Base-by-base conservation (phyloP, 2,888 invertebrate species). In the Hipparchia semele region DNA sequence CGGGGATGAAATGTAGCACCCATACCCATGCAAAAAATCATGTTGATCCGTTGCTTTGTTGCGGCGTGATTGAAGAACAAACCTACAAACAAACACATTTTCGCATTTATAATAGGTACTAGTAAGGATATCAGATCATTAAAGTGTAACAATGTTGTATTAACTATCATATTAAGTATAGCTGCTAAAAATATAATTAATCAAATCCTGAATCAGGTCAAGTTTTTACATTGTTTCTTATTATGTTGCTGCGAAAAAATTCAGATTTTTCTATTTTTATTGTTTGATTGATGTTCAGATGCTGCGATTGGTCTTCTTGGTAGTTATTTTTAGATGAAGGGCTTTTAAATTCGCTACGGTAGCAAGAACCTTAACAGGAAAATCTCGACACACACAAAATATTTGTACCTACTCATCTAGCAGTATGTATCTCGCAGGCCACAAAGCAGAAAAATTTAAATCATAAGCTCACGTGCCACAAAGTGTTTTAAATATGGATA, bases 231-330 rank as follows among this genome's bases (percentile, higher is more conserved):
- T 59, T 23, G 46, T 8, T 68, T 46, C 68, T 70, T 68, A 73
- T 68, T 49, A 61, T 49, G 49, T 58, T n/a, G 61, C 67, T 56
- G n/a, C 5, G 45, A 46, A 68, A 23, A 13, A 39, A 64, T 51
- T 72, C 45, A 12, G 9, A 53, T 12, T 54, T 54, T n/a, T 72
- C 71, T 78, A 75, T 79, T 80, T 79, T 79, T 78, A 78, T 77
- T 76, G 69, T 77, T 77, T 79, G 79, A 80, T 79, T 79, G 78
- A 78, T 81, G 79, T 64, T 65, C 68, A 61, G 54, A 64, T 69
- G 71, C 65, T 65, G 70, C 59, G 45, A 64, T 53, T 69, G n/a
- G 59, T 54, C 7, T 68, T 72, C 56, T 72, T 68, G 46, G 33
- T 33, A 58, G 59, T 64, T 73, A 59, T 64, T 71, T 68, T 64